Evolutionary conservation across 2,888 invertebrate species (phyloP), one percentile per base, ranked within the genome.

Genomic region (Prosapia bicincta): DNA sequence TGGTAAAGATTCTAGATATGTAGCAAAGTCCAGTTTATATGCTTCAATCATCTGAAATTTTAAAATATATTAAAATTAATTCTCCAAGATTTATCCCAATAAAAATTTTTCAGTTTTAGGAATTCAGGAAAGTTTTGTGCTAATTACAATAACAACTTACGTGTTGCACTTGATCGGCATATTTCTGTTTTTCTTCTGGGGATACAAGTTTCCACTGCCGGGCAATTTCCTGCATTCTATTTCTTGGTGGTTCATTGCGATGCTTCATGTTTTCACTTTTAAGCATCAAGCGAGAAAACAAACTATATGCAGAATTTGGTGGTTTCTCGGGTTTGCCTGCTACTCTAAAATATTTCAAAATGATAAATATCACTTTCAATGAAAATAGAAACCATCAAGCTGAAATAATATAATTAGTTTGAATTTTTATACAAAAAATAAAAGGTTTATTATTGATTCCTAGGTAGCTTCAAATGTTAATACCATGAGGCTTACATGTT

Each of bases 261-360:
- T 84, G 81, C 78, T 85, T 85, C 3, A 87, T 82, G 76, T 87
- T 85, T 20, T 85, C 84, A 74, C 85, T 85, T 77, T 84, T 83
- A 26, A 88, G 80, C 82, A 87, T 84, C 72, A 84, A 83, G 68
- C 85, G 84, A 3, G 87, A 85, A 81, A 87, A 89, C 30, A 88
- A 81, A 72, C 85, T 85, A 81, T 88, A 89, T 1, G 88, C 87
- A 13, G 87, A 87, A 32, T 83, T 84, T 0, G 89, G 88, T 3
- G 88, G 88, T 80, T 87, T 87, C 67, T 85, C 84, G 23, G 89
- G 89, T 82, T 88, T 88, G 6, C 89, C 89, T 69, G 85, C 84
- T 73, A 84, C 81, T 77, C 85, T 82, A 26, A 78, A 76, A 72
- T 38, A 68, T 30, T 9, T 6, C 30, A 30, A 30, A 30, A 30